A percentile compares a stretch with the other conserved stretches of the same genome.
phyloP scores from a whole-genome alignment of 1,140 invertebrate genomes.

The Ericerus pela region DNA sequence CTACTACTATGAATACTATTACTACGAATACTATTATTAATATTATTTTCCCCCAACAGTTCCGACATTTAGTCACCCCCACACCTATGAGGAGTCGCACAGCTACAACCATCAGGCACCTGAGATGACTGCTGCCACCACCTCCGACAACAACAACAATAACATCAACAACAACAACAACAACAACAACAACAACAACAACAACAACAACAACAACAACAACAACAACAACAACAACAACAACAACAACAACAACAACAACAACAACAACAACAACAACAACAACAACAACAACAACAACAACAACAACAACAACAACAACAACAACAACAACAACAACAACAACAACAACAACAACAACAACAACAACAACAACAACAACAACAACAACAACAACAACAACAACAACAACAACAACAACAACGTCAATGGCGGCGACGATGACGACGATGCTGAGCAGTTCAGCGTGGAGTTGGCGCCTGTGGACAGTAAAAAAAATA shows the following conservation, averaged over 20 bases:
- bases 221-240: not conserved
- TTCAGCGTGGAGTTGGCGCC: no score
- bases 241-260: constrained; percentile 1
- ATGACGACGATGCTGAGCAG: no score
- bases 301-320: constrained; percentile 1
- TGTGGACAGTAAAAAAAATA: no score
- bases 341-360: constrained; percentile 1
- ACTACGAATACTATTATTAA: no score
- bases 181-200: constrained; percentile 1
- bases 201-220: not conserved
- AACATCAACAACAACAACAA: constrained; percentile 1
- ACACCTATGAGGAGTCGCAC: no score
- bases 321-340: constrained; percentile 1
- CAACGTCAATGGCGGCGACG: no score
- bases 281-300: constrained; percentile 1
- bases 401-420: constrained; percentile 1
- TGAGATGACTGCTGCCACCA: no score
- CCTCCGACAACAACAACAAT: no score
- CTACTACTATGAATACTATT: no score
- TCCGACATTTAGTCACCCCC: no score
- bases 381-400: constrained; percentile 1
- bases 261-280: constrained; percentile 1
- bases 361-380: constrained; percentile 1
- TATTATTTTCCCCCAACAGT: no score
- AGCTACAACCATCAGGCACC: no score